Evolutionary conservation across 2,888 invertebrate genomes (phyloP).

Genomic region (Mimas tiliae): DNA sequence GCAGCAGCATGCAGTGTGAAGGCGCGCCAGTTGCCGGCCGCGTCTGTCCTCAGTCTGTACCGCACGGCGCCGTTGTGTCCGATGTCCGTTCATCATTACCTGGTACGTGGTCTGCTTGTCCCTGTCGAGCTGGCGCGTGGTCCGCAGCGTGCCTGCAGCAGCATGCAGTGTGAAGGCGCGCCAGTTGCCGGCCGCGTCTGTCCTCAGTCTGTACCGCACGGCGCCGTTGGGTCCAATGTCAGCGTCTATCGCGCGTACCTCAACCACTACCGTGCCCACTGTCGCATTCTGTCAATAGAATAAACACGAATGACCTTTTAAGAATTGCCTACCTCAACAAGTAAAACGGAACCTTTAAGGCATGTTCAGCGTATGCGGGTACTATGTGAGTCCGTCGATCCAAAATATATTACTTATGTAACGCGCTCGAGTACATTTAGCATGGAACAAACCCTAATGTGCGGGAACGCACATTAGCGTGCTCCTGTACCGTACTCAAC

Average conservation of each 20-base stretch:
- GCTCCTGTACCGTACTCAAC: too few species aligned
- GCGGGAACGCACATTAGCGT: too few species aligned
- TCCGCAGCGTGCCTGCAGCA: conserved; percentile 90
- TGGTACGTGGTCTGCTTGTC: conserved; percentile 94
- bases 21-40: conserved; percentile 91
- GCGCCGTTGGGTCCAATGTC: conserved; percentile 96
- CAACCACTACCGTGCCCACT: conserved; percentile 91
- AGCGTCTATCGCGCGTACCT: conserved; percentile 93
- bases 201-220: conserved; percentile 92
- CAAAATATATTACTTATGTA: too few species aligned
- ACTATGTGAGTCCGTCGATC: too few species aligned
- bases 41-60: conserved; percentile 92
- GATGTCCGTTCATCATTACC: too few species aligned
- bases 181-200: conserved; percentile 93
- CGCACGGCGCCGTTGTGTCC: conserved; percentile 96
- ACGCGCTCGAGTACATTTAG: too few species aligned
- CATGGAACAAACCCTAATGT: too few species aligned
- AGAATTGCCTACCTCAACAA: too few species aligned
- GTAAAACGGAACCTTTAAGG: too few species aligned
- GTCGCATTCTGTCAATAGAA: conserved; percentile 89
- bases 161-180: conserved; percentile 92
- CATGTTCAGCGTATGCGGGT: too few species aligned
- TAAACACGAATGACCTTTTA: too few species aligned
- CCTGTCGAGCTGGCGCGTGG: conserved; percentile 89
- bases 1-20: conserved; percentile 92